phyloP scores from a whole-genome alignment of 2,113 vertebrate genomes.

The Oxygymnocypris stewartii region DNA sequence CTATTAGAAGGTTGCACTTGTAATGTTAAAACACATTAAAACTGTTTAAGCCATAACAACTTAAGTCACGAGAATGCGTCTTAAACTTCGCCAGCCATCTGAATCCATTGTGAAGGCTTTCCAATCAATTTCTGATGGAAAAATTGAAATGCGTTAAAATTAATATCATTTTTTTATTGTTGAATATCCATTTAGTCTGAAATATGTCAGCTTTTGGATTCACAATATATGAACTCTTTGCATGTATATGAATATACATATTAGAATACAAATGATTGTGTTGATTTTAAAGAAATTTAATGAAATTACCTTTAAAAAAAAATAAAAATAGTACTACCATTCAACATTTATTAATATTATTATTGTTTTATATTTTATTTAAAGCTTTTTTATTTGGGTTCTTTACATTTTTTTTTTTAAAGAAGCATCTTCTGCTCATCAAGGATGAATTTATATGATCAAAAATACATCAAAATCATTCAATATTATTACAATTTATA shows the following conservation, averaged over 20 bases:
- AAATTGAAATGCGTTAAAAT: background rate
- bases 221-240: background rate
- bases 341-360: too few species aligned
- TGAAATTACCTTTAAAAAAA: background rate
- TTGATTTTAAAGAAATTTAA: background rate
- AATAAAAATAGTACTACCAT: too few species aligned
- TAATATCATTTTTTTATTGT: background rate
- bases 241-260: background rate
- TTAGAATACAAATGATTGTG: background rate
- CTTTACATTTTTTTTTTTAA: too few species aligned
- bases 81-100: background rate
- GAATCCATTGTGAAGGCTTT: too few species aligned
- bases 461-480: background rate
- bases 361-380: too few species aligned
- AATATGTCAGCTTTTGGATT: background rate
- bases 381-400: too few species aligned
- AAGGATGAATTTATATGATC: background rate
- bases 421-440: background rate
- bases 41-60: background rate
- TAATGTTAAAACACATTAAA: background rate
- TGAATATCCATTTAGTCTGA: background rate
- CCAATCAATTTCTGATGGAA: background rate
- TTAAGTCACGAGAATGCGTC: background rate
- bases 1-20: background rate
- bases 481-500: background rate